Conservation (phyloP, 1,140 invertebrate species). For the Lepidurus arcticus region DNA sequence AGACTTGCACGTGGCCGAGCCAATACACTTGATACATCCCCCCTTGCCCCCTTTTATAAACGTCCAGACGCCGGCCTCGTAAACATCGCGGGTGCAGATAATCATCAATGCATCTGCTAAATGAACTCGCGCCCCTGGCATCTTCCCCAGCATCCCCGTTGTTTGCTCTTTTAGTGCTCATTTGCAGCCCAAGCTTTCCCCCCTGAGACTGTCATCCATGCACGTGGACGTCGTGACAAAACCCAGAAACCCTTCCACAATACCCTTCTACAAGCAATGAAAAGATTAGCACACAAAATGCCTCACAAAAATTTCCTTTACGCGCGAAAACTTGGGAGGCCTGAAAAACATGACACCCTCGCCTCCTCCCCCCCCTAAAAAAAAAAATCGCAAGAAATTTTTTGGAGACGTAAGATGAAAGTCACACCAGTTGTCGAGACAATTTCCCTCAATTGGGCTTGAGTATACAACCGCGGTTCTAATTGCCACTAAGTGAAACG, state of each 20-base stretch:
- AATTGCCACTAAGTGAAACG: conserved; percentile 21
- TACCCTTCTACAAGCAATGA: not conserved
- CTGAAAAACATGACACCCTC: not conserved
- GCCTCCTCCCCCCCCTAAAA: not conserved
- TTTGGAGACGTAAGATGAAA: not conserved
- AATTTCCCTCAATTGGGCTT: not conserved
- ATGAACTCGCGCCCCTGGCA: conserved; percentile 17
- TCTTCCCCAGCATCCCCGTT: conserved; percentile 1
- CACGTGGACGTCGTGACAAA: conserved; percentile 4
- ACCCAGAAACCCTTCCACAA: not conserved
- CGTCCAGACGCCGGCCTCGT: conserved; percentile 16
- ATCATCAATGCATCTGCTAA: conserved; percentile 22
- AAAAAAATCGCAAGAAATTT: not conserved
- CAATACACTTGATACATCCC: conserved; percentile 8
- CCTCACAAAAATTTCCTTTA: not conserved
- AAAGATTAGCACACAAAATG: not conserved
- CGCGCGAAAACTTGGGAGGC: not conserved
- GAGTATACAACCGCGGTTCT: conserved; percentile 9
- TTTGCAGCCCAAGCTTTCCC: not conserved
- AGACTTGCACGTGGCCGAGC: conserved; percentile 13
- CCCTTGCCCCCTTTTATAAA: conserved; percentile 5
- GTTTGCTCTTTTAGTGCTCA: conserved; percentile 19
- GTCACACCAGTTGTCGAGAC: not conserved
- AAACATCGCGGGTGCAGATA: conserved; percentile 17
- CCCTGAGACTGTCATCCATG: conserved; percentile 7